Conservation (phyloP, 2,113 vertebrate species). For the Oryzias celebensis region DNA sequence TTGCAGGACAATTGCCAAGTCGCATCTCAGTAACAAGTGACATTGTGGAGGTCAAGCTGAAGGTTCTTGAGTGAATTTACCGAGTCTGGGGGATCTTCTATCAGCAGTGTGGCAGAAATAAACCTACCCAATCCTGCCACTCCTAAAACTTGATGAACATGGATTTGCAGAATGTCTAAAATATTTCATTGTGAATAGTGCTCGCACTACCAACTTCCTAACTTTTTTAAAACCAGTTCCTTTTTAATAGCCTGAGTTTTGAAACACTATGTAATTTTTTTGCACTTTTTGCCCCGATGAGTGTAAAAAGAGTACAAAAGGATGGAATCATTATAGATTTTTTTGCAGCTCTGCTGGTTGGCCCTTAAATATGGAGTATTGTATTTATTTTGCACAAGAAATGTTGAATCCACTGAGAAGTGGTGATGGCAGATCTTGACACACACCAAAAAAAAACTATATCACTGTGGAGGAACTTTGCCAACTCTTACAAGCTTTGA, state of each 20-base stretch:
- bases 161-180: too few species aligned
- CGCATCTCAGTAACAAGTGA: slow-evolving; percentile 70
- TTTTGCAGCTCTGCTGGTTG: too few species aligned
- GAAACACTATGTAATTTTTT: too few species aligned
- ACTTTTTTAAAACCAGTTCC: too few species aligned
- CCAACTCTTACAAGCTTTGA: background rate
- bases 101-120: slow-evolving; percentile 39
- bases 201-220: too few species aligned
- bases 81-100: slow-evolving; percentile 11
- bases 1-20: slow-evolving; percentile 75
- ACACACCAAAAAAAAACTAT: slow-evolving; percentile 25
- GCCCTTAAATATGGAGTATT: background rate
- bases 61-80: slow-evolving; percentile 32
- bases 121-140: slow-evolving; percentile 1
- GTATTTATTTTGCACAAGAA: background rate
- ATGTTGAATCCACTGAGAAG: slow-evolving; percentile 13
- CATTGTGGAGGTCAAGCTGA: slow-evolving; percentile 74
- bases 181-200: too few species aligned
- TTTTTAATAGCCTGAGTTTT: too few species aligned
- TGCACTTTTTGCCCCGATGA: background rate
- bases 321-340: background rate
- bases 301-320: background rate
- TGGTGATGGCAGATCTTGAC: slow-evolving; percentile 17
- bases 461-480: background rate
- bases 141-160: too few species aligned